Evolutionary conservation across 2,113 vertebrate genomes (phyloP).

Genomic region (Chionis minor): DNA sequence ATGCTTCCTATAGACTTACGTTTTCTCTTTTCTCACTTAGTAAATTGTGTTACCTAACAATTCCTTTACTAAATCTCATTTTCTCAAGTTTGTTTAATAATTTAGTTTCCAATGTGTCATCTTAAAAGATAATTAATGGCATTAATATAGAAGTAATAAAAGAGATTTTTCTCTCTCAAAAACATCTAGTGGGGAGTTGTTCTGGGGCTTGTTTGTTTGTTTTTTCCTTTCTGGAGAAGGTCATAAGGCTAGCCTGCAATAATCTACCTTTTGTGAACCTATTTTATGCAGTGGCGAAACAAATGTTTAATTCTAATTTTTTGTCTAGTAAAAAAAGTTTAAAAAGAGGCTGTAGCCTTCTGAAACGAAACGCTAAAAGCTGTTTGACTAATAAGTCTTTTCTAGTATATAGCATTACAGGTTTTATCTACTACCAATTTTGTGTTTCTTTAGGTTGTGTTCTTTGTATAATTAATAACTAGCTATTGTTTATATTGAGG

Average conservation of each 20-base stretch:
- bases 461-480: background rate
- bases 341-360: background rate
- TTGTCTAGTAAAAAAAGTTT: background rate
- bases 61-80: conserved; percentile 28
- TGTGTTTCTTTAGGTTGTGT: background rate
- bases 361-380: background rate
- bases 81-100: background rate
- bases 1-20: background rate
- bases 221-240: background rate
- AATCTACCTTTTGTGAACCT: background rate
- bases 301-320: background rate
- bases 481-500: background rate
- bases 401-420: background rate
- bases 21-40: background rate
- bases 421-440: background rate
- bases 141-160: background rate
- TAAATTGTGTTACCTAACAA: conserved; percentile 11
- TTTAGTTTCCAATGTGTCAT: background rate
- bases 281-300: background rate
- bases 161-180: background rate
- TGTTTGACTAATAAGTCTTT: background rate
- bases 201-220: background rate
- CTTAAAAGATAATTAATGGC: background rate
- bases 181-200: background rate
- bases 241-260: background rate